Percentiles rank a stretch among this genome's conserved stretches.
phyloP scores from a whole-genome alignment of 2,113 vertebrate genomes.

The Sinocyclocheilus grahami region DNA sequence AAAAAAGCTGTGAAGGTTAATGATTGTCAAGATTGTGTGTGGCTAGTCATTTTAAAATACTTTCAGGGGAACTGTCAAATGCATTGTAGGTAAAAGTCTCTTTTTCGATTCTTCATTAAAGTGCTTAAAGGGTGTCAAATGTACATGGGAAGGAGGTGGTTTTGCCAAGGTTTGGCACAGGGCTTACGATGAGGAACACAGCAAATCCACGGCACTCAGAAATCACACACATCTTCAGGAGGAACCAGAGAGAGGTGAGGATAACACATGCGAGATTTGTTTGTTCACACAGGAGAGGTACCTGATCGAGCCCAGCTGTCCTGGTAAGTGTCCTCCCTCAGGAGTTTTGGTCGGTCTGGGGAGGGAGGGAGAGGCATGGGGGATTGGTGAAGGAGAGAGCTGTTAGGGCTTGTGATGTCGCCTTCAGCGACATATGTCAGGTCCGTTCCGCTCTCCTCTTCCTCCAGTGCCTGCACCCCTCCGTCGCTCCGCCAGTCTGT shows the following conservation, averaged over 20 bases:
- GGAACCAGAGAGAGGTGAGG: constrained; percentile 42
- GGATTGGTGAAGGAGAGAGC: constrained; percentile 83
- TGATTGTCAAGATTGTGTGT: constrained; percentile 40
- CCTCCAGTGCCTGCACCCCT: constrained; percentile 83
- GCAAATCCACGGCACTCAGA: constrained; percentile 54
- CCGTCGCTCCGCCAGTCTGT: constrained; percentile 70
- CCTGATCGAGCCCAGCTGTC: constrained; percentile 85
- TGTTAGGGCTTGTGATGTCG: constrained; percentile 90
- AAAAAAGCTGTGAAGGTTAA: constrained; percentile 25
- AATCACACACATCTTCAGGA: constrained; percentile 53
- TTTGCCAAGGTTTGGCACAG: constrained; percentile 53
- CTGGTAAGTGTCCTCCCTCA: constrained; percentile 73
- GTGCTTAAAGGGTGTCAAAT: constrained; percentile 55
- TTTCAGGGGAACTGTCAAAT: constrained; percentile 39
- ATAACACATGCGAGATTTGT: neutral
- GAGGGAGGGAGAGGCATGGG: constrained; percentile 70
- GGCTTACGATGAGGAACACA: constrained; percentile 37
- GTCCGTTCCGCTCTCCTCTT: constrained; percentile 87
- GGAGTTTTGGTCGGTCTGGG: constrained; percentile 72
- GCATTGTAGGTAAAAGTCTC: constrained; percentile 37
- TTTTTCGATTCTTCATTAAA: constrained; percentile 54
- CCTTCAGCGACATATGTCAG: constrained; percentile 91
- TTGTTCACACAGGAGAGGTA: constrained; percentile 82
- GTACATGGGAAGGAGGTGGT: constrained; percentile 48
- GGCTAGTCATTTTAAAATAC: constrained; percentile 22